phyloP scores from a whole-genome alignment of 2,888 invertebrate species.

The Heteromyza rotundicornis region DNA sequence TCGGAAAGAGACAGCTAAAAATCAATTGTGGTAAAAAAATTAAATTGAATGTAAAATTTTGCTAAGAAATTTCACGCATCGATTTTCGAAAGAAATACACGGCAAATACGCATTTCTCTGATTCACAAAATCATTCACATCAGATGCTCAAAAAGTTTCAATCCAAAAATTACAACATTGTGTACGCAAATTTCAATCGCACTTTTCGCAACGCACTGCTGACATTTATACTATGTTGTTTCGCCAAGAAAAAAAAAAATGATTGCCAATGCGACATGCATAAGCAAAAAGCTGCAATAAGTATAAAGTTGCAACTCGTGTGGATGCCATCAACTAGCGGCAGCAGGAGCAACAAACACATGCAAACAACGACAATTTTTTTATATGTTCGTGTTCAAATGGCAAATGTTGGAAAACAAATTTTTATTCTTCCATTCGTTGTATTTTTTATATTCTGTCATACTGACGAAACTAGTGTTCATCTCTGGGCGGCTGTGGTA shows the following conservation, averaged over 20 bases:
- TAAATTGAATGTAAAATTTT: no score
- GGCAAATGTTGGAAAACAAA: constrained; percentile 55
- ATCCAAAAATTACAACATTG: no score
- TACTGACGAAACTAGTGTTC: constrained; percentile 12
- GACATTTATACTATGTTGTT: constrained; percentile 23
- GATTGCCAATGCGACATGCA: constrained; percentile 50
- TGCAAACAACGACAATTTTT: constrained; percentile 42
- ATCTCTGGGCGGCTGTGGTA: constrained; percentile 21
- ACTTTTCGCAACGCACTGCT: constrained; percentile 14
- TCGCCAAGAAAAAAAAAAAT: constrained; percentile 38
- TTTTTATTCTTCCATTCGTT: constrained; percentile 48
- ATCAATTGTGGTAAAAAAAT: no score
- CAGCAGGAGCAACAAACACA: constrained; percentile 25
- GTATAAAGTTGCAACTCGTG: constrained; percentile 40
- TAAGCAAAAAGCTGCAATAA: constrained; percentile 39
- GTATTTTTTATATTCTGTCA: background rate
- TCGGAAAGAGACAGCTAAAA: no score
- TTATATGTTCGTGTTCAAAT: constrained; percentile 16
- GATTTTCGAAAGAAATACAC: no score
- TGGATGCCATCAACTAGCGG: constrained; percentile 25
- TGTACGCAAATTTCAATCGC: background rate
- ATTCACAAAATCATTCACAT: no score
- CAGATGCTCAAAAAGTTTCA: no score
- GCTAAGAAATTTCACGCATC: no score
- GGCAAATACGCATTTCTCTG: no score